These are phyloP conservation scores for Edolisoma coerulescens DNA, from an alignment of 2,113 vertebrate genomes.

Conservation along the genomic window DNA sequence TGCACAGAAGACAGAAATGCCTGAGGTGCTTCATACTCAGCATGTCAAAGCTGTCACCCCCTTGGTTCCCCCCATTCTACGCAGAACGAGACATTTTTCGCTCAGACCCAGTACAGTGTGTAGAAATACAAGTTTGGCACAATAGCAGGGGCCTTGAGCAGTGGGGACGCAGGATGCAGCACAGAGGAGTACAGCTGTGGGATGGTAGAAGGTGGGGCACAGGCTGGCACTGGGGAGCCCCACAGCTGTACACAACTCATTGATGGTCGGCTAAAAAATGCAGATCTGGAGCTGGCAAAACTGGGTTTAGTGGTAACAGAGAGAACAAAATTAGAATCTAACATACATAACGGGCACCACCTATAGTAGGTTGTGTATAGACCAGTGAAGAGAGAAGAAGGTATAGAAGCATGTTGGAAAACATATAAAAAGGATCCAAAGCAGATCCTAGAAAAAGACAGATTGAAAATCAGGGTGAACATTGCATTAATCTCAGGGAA, in stretches of 20 bases:
- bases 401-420: neutral
- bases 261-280: neutral
- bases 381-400: neutral
- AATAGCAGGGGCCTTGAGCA: neutral
- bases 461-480: neutral
- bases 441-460: neutral
- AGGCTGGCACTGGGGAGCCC: neutral
- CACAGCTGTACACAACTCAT: neutral
- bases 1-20: neutral
- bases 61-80: neutral
- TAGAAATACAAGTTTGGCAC: neutral
- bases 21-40: neutral
- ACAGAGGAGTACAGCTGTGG: neutral
- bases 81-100: neutral
- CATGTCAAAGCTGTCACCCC: neutral
- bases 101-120: neutral
- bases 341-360: rapidly evolving
- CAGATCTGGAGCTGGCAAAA: neutral
- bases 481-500: neutral
- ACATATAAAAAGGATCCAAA: rapidly evolving
- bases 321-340: neutral
- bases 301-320: neutral
- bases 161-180: neutral
- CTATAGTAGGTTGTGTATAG: neutral
- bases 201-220: neutral